Percentiles rank a stretch among this genome's conserved stretches.
Evolutionary conservation across 1,140 invertebrate genomes (phyloP).

Genomic region (Cherax quadricarinatus): DNA sequence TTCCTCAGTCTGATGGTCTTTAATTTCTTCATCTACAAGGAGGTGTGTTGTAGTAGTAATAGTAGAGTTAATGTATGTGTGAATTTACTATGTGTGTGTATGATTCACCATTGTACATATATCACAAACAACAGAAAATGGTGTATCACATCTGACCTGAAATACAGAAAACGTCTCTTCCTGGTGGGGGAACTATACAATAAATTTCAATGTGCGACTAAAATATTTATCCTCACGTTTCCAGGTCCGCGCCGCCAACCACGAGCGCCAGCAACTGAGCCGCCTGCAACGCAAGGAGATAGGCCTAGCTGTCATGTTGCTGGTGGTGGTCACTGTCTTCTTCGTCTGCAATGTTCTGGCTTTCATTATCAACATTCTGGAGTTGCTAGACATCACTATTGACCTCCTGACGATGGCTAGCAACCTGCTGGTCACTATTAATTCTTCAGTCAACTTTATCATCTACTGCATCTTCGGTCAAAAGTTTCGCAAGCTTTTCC

Average conservation of each 20-base stretch:
- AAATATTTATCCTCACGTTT: slow-evolving; percentile 67
- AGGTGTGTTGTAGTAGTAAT: slow-evolving; percentile 78
- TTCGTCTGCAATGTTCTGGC: too few relatives aligned
- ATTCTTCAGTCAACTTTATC: too few relatives aligned
- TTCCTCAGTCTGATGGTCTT: slow-evolving; percentile 89
- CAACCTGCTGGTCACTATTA: slow-evolving; percentile 87
- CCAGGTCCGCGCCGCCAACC: slow-evolving; percentile 86
- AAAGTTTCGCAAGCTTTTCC: slow-evolving; percentile 94
- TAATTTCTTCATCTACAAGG: slow-evolving; percentile 91
- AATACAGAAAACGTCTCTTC: too few relatives aligned
- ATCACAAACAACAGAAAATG: too few relatives aligned
- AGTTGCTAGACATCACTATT: slow-evolving; percentile 74
- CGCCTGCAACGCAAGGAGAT: slow-evolving; percentile 85
- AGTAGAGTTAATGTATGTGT: too few relatives aligned
- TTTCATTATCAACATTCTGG: slow-evolving; percentile 76
- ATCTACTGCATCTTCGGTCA: too few relatives aligned
- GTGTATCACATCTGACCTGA: too few relatives aligned
- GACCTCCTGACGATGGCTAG: slow-evolving; percentile 76
- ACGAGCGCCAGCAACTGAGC: slow-evolving; percentile 87
- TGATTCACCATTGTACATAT: too few relatives aligned
- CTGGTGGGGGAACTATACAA: too few relatives aligned
- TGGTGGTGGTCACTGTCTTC: slow-evolving; percentile 79
- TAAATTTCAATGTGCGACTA: too few relatives aligned
- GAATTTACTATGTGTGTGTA: too few relatives aligned
- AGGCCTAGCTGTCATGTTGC: slow-evolving; percentile 81